Evolutionary conservation across 1,140 invertebrate genomes (phyloP).

Genomic region (Radopholus similis): DNA sequence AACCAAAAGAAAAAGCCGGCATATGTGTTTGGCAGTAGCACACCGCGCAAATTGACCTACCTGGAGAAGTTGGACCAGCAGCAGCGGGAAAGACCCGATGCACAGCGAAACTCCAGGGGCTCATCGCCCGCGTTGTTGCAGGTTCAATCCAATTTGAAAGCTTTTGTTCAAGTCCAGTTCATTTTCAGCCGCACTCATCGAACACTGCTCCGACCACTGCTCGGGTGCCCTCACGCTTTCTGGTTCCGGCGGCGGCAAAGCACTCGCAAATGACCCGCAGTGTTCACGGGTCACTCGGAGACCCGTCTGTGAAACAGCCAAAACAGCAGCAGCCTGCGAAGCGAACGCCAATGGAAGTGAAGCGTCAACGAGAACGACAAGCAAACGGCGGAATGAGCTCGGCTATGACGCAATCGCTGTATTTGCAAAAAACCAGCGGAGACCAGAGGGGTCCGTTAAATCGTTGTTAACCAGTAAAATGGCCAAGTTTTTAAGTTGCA

Average conservation of each 20-base stretch:
- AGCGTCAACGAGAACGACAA: not conserved
- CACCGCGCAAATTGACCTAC: conserved; percentile 47
- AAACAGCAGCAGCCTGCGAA: not conserved
- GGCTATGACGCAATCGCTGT: conserved; percentile 31
- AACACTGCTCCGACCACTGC: not conserved
- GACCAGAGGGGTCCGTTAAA: too few species aligned
- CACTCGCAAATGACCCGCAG: conserved; percentile 20
- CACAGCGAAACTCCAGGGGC: too few species aligned
- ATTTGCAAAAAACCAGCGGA: conserved; percentile 8
- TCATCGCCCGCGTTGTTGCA: not conserved
- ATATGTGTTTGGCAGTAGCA: conserved; percentile 48
- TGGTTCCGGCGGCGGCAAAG: not conserved
- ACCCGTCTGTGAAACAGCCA: not conserved
- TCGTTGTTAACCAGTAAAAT: too few species aligned
- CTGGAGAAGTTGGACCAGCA: conserved; percentile 42
- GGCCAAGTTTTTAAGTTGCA: too few species aligned
- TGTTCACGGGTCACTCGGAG: conserved; percentile 13
- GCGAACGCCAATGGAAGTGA: conserved; percentile 7
- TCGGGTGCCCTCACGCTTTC: conserved; percentile 9
- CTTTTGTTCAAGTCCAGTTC: too few species aligned
- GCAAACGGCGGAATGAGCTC: not conserved
- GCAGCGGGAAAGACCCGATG: conserved; percentile 20
- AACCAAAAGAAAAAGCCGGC: conserved; percentile 27
- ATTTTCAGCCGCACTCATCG: conserved; percentile 13
- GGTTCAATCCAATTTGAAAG: too few species aligned